Base-by-base conservation (phyloP, 2,113 vertebrate species). In the Caranx ignobilis region DNA sequence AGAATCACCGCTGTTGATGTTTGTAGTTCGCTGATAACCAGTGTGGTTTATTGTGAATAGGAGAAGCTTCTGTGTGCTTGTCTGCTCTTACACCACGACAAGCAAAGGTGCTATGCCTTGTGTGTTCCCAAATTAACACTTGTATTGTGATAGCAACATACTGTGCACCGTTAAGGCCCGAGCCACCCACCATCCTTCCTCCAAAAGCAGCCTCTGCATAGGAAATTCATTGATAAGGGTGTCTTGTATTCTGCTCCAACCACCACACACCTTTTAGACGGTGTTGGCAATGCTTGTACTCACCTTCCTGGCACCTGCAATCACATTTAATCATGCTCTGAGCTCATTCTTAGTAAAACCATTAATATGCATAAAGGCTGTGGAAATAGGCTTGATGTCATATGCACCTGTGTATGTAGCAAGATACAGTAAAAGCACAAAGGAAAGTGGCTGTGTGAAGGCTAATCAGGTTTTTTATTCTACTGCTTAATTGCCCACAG, bases 331-430 rank as follows among this genome's bases (percentile, higher is more conserved):
- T 90, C 66, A 76, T 13, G 31, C 61, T 39, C 18, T 54, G 65
- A 84, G 64, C 76, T 87, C 56, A 70, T 78, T 76, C 75, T 52
- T 54, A 54, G 62, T 85, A 83, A 90, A 88, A 88, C 71, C 68
- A 41, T 79, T 71, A 81, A 80, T 69, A 82, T 55, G 70, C 67
- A 68, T 70, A 70, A 57, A 73, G 74, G 68, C 67, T 65, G 74
- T 82, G 67, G 86, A 87, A 86, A 82, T 73, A 64, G 50, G 79
- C 43, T 50, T 68, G 68, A 67, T 73, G 79, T 69, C 43, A 31
- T 31, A 37, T 64, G 56, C 57, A 80, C 71, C 75, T 79, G 78
- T 81, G 52, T 62, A 37, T 32, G 34, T 21, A 43, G 56, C 19
- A 55, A 39, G n/a, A 62, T 47, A 39, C 50, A 59, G 6, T 26